These are phyloP conservation scores for Plotosus lineatus DNA, from an alignment of 2,113 vertebrate species.

Conservation along the genomic window DNA sequence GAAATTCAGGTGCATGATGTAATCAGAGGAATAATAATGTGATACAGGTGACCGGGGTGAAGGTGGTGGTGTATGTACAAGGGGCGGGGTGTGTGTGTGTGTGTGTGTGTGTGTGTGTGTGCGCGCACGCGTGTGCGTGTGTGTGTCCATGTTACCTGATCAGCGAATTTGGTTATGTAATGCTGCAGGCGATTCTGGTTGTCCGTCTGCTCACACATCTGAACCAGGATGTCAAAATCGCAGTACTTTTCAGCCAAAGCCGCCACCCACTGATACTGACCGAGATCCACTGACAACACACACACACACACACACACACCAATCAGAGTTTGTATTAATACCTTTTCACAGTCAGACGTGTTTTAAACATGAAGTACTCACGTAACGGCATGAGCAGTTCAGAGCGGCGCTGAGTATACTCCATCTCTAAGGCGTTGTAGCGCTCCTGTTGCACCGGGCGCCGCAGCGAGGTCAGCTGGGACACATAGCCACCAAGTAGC, in stretches of 20 bases:
- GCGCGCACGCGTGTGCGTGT: not conserved
- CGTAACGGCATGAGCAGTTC: slow-evolving; percentile 85
- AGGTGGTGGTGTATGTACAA: not conserved
- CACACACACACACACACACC: not conserved
- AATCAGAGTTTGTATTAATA: not conserved
- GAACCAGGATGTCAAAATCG: slow-evolving; percentile 96
- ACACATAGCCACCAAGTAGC: slow-evolving; percentile 83
- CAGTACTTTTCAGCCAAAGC: slow-evolving; percentile 94
- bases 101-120: rapidly evolving
- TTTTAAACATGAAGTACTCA: slow-evolving; percentile 68
- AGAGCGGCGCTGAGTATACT: slow-evolving; percentile 85
- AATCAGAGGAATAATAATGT: not conserved
- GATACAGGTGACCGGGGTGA: not conserved
- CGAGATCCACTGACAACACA: slow-evolving; percentile 81
- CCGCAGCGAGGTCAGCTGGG: slow-evolving; percentile 87
- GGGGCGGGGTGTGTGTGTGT: not conserved
- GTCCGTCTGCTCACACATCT: slow-evolving; percentile 93
- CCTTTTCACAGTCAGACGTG: not conserved
- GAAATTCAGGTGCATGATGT: not conserved
- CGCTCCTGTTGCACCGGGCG: slow-evolving; percentile 78
- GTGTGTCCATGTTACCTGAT: slow-evolving; percentile 77
- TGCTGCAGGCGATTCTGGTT: slow-evolving; percentile 90
- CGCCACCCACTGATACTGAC: slow-evolving; percentile 88
- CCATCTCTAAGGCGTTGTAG: slow-evolving; percentile 83
- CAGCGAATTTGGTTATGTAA: slow-evolving; percentile 92